phyloP scores from a whole-genome alignment of 1,140 invertebrate genomes.

The Nilaparvata lugens region DNA sequence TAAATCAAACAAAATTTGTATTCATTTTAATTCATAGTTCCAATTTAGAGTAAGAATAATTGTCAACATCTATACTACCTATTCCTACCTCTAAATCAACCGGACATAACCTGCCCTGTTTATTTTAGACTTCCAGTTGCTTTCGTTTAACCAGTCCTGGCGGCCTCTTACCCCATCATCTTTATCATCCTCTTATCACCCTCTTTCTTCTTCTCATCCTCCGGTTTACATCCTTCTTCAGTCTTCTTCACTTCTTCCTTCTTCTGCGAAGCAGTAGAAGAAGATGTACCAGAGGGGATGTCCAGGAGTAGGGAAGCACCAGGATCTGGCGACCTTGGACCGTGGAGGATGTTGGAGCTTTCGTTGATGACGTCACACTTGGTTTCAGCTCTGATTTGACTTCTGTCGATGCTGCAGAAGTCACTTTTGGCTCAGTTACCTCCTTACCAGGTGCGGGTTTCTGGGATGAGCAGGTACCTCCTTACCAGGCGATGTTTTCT shows the following conservation, averaged over 20 bases:
- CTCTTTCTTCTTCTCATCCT: background rate
- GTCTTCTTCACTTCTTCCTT: slow-evolving; percentile 7
- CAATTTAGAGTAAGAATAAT: too few relatives aligned
- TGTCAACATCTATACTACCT: too few relatives aligned
- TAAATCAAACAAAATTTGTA: too few relatives aligned
- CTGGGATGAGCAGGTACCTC: too few relatives aligned
- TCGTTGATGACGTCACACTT: slow-evolving; percentile 4
- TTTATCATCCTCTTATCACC: slow-evolving; percentile 15
- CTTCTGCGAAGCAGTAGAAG: slow-evolving; percentile 4
- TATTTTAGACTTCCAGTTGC: slow-evolving; percentile 52
- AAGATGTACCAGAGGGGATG: too few relatives aligned
- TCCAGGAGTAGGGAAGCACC: too few relatives aligned
- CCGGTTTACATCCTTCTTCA: slow-evolving; percentile 7
- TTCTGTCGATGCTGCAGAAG: background rate
- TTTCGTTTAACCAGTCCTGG: slow-evolving; percentile 35
- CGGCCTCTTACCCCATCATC: slow-evolving; percentile 11
- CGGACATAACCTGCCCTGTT: slow-evolving; percentile 52
- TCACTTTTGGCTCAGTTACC: background rate
- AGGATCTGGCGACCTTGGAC: background rate
- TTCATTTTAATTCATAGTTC: too few relatives aligned
- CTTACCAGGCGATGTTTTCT: background rate
- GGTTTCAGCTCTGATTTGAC: slow-evolving; percentile 5
- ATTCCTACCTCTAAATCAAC: slow-evolving; percentile 48
- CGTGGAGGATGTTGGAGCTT: background rate
- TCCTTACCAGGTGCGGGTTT: background rate